Percentiles rank a stretch among this genome's conserved stretches.
Conservation (phyloP, 2,113 vertebrate species). For the Macaca nemestrina region DNA sequence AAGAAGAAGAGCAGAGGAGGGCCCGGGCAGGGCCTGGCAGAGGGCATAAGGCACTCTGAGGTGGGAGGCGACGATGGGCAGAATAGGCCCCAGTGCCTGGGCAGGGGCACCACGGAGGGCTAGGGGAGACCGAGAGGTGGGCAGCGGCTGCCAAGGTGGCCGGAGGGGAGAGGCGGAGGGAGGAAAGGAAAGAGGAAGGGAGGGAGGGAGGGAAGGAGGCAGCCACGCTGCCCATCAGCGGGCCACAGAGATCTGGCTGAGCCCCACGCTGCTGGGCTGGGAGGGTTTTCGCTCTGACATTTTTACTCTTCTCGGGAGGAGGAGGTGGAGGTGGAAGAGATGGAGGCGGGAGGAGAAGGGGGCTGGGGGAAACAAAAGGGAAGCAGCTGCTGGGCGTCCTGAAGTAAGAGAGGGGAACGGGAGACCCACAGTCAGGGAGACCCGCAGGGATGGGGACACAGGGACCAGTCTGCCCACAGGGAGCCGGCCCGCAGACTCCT, state of each 20-base stretch:
- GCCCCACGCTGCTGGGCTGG: constrained; percentile 58
- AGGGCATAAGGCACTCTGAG: constrained; percentile 18
- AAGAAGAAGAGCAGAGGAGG: background rate
- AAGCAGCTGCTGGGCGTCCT: constrained; percentile 81
- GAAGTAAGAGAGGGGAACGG: constrained; percentile 58
- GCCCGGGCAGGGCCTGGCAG: background rate
- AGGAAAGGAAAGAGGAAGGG: background rate
- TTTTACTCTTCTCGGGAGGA: constrained; percentile 85
- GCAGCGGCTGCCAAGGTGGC: background rate
- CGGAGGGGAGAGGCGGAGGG: background rate
- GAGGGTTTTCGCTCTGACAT: constrained; percentile 82
- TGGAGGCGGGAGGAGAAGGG: constrained; percentile 57
- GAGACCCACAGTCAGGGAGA: background rate
- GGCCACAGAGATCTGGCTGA: constrained; percentile 18
- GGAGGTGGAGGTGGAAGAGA: constrained; percentile 81
- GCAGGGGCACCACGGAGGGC: background rate
- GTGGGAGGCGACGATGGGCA: background rate
- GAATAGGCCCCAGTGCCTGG: background rate
- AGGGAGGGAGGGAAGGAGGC: background rate
- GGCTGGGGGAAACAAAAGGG: constrained; percentile 81
- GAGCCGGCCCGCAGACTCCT: background rate
- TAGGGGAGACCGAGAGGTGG: background rate
- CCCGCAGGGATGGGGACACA: background rate
- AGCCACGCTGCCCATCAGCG: constrained; percentile 20
- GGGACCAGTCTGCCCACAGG: background rate